Base-by-base conservation (phyloP, 1,140 invertebrate genomes). In the Epicauta chinensis region DNA sequence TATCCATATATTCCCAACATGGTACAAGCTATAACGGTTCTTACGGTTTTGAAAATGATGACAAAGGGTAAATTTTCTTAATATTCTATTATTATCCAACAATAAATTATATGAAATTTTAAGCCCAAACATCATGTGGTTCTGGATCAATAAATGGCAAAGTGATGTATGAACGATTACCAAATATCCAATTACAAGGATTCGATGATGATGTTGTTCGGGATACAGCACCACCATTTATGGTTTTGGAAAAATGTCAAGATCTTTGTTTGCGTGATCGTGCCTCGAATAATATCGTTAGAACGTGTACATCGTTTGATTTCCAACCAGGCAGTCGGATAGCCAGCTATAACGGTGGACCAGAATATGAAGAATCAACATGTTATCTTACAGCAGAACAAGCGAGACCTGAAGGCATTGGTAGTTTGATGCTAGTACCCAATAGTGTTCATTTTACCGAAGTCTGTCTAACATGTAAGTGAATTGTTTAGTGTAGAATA, bases 101-200 rank as follows among this genome's bases (percentile, higher is more conserved):
- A n/a, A n/a, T n/a, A n/a, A n/a, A n/a, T n/a, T n/a, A 43, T 5
- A 23, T 29, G 2, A 6, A 17, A 40, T 7, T 73, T 71, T 36
- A 71, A 89, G 88, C 86, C 53, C 90, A 93, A 83, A 92, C 87
- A 57, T 89, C 87, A 47, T 93, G 91, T 68, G 92, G 92, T 66
- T 86, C 89, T 71, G 89, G 89, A 34, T 70, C 73, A 40, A 62
- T 66, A 56, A 76, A 83, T 58, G 91, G 91, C 13, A 79, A 89
- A 64, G 81, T 93, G 12, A 85, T 90, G 68, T 93, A 92, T 62
- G 91, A 93, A 72, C 79, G 89, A 70, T 70, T 93, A 62, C 87
- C 89, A 13, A 89, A 92, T 70, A 87, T 90, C 63, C 88, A 92
- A 68, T 76, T 93, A 31, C 87, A 91, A 73, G 88, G 87, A 45